A percentile compares a stretch with the other conserved stretches of the same genome.
Evolutionary conservation across 2,797 vertebrate species (phyloP).

Genomic region (Lutra lutra): DNA sequence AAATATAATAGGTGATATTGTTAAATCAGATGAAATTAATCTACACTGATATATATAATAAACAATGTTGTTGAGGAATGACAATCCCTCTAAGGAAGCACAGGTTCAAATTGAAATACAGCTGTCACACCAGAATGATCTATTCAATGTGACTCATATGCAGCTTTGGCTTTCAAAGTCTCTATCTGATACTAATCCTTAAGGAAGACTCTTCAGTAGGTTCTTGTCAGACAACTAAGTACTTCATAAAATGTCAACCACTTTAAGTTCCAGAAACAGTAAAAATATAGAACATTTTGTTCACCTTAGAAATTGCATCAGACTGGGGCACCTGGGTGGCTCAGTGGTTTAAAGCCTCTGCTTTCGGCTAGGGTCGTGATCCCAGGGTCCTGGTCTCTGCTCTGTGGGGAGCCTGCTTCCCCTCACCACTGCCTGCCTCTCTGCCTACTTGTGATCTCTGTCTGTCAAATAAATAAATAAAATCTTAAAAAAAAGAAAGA

Average conservation of each 20-base stretch:
- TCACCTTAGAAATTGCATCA: background rate
- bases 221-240: background rate
- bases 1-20: background rate
- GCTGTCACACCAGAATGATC: background rate
- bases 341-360: too few species aligned
- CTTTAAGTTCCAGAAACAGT: background rate
- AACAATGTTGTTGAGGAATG: background rate
- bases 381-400: too few species aligned
- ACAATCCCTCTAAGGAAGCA: background rate
- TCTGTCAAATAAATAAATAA: too few species aligned
- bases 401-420: too few species aligned
- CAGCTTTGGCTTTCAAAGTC: background rate
- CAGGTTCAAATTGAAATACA: background rate
- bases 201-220: background rate
- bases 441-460: too few species aligned
- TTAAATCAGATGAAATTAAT: background rate
- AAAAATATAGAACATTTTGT: background rate
- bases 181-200: background rate
- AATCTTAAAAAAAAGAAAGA: too few species aligned
- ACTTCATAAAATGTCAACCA: background rate
- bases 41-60: background rate
- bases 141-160: background rate
- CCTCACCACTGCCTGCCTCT: too few species aligned
- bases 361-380: too few species aligned
- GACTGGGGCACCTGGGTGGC: background rate